Conservation (phyloP, 2,888 invertebrate species). For the Allacma fusca region DNA sequence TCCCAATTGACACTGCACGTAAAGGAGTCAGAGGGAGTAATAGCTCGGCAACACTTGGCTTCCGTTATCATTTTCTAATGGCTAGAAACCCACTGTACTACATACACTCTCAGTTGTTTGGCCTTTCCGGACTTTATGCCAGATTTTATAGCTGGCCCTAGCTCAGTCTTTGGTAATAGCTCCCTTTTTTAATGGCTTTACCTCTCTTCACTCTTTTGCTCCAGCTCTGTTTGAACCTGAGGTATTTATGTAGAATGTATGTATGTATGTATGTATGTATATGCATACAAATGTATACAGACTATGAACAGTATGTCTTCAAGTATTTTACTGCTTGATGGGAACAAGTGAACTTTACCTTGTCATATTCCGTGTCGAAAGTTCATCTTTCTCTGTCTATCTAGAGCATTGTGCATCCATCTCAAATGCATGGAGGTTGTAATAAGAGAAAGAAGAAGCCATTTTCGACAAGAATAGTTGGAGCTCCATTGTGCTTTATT, state of each 20-base stretch:
- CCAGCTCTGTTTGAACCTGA: not conserved
- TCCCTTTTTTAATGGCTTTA: not conserved
- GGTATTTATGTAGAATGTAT: no score
- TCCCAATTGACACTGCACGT: slow-evolving; percentile 40
- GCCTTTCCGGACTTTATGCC: slow-evolving; percentile 17
- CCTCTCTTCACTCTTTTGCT: slow-evolving; percentile 2
- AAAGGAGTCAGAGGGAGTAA: not conserved
- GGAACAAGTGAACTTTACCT: slow-evolving; percentile 13
- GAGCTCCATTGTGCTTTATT: not conserved
- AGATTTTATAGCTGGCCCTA: not conserved
- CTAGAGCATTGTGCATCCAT: no score
- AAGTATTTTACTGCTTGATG: not conserved
- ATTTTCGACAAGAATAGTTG: not conserved
- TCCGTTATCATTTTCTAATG: slow-evolving; percentile 24
- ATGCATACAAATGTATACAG: no score
- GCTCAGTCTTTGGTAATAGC: not conserved
- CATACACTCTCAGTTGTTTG: not conserved
- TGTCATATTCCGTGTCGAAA: slow-evolving; percentile 1
- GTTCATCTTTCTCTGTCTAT: not conserved
- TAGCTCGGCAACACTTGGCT: slow-evolving; percentile 7
- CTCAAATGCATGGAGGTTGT: not conserved
- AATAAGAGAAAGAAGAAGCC: slow-evolving; percentile 9
- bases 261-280: no score
- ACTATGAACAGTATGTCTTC: no score
- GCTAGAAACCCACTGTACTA: not conserved